phyloP scores from a whole-genome alignment of 1,140 invertebrate species.

The Caenorhabditis latens region DNA sequence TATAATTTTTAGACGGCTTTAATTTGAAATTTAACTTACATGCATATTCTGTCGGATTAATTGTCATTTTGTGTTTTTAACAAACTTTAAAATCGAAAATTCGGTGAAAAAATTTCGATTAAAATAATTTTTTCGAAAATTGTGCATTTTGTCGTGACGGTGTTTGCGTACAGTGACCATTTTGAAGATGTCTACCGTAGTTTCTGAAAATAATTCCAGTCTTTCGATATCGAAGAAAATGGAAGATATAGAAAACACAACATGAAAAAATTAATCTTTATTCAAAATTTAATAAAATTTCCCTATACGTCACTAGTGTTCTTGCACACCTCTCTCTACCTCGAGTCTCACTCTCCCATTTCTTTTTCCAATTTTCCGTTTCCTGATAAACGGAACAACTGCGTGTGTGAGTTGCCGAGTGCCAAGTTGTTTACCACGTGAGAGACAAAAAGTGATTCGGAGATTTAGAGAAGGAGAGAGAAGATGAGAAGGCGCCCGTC shows the following conservation, averaged over 20 bases:
- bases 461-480: not conserved
- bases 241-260: not conserved
- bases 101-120: too few species aligned
- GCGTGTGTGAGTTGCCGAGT: not conserved
- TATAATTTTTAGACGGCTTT: not conserved
- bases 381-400: slow-evolving; percentile 20
- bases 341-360: not conserved
- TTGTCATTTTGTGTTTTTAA: not conserved
- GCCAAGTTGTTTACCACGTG: slow-evolving; percentile 44
- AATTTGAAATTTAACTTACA: not conserved
- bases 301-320: not conserved
- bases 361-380: not conserved
- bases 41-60: slow-evolving; percentile 8
- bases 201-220: not conserved
- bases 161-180: not conserved
- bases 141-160: not conserved
- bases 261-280: too few species aligned
- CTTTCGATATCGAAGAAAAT: not conserved
- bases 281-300: too few species aligned
- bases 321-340: not conserved
- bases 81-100: not conserved
- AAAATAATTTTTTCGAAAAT: not conserved
- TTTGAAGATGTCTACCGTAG: not conserved
- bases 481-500: slow-evolving; percentile 24
- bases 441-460: slow-evolving; percentile 14